Conservation (phyloP, 2,888 invertebrate species). For the Beris chalybata region DNA sequence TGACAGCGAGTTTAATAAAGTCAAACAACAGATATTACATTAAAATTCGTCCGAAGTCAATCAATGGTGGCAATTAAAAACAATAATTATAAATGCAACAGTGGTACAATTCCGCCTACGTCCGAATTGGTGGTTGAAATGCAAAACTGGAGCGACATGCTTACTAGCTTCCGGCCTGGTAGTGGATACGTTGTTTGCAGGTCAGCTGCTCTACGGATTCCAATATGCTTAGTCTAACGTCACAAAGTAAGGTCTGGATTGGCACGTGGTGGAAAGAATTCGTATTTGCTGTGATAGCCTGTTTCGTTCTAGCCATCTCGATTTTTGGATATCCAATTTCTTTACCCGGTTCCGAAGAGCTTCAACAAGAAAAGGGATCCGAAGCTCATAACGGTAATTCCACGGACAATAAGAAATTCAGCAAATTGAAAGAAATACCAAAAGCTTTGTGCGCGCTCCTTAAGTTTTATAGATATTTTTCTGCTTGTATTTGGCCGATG, state of each 20-base stretch:
- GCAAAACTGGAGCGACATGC: too few relatives aligned
- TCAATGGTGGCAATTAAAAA: too few relatives aligned
- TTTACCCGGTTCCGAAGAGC: constrained; percentile 71
- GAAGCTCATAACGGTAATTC: constrained; percentile 64
- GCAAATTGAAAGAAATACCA: constrained; percentile 66
- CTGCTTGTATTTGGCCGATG: constrained; percentile 76
- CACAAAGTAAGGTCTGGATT: constrained; percentile 75
- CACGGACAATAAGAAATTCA: constrained; percentile 58
- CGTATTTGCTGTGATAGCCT: constrained; percentile 66
- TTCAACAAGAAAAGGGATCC: constrained; percentile 67
- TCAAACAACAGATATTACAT: too few relatives aligned
- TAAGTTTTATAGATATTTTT: constrained; percentile 74
- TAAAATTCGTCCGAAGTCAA: too few relatives aligned
- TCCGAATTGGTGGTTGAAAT: too few relatives aligned
- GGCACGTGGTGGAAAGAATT: constrained; percentile 90
- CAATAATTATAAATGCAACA: too few relatives aligned
- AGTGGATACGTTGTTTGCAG: too few relatives aligned
- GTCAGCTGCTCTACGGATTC: too few relatives aligned
- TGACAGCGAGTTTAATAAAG: too few relatives aligned
- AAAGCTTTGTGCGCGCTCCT: constrained; percentile 67
- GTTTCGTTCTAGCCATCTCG: constrained; percentile 70
- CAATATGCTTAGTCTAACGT: constrained; percentile 68
- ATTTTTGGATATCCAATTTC: constrained; percentile 73
- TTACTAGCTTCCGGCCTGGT: too few relatives aligned
- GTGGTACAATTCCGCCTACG: too few relatives aligned